Evolutionary conservation across 2,797 vertebrate genomes (phyloP), one percentile per base, ranked within the genome.

Genomic region (Nasua narica): DNA sequence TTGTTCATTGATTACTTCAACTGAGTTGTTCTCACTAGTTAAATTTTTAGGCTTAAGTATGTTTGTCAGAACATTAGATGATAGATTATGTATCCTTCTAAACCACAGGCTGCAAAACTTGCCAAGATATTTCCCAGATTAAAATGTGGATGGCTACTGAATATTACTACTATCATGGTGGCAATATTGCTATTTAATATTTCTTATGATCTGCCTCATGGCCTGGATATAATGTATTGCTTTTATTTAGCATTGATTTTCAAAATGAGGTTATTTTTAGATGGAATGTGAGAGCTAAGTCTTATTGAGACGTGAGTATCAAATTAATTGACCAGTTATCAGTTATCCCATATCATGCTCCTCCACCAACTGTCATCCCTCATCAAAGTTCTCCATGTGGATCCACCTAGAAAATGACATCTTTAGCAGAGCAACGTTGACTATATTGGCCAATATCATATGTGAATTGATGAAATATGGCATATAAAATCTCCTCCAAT

Each of bases 21-120:
- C 60, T 58, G 14, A 48, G 35, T n/a, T 52, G 2, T 72, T 70
- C 52, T 74, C 81, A 90, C n/a, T 76, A 54, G 21, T 70, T 95
- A 54, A 77, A n/a, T 60, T 69, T 90, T 96, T 76, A 86, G 79
- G 21, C 89, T 67, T 70, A 89, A 78, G n/a, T 86, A 46, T 87
- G 48, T 78, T 37, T 78, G 1, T 65, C 43, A 77, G 8, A 83
- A 5, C 6, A 48, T 54, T 70, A 50, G 67, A 67, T 70, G 43
- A 18, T 90, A 67, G 32, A 94, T 48, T 87, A 52, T 43, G 14
- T 76, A 52, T 70, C n/a, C 14, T 94, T 87, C 77, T 54, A 96
- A 96, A 79, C 37, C n/a, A 87, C 21, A 76, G 46, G 27, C 12
- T 77, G 48, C 19, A 74, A 58, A 65, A n/a, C 16, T 93, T 96